These are phyloP conservation scores for Parambassis ranga DNA, from an alignment of 2,797 vertebrate species.

Conservation along the genomic window DNA sequence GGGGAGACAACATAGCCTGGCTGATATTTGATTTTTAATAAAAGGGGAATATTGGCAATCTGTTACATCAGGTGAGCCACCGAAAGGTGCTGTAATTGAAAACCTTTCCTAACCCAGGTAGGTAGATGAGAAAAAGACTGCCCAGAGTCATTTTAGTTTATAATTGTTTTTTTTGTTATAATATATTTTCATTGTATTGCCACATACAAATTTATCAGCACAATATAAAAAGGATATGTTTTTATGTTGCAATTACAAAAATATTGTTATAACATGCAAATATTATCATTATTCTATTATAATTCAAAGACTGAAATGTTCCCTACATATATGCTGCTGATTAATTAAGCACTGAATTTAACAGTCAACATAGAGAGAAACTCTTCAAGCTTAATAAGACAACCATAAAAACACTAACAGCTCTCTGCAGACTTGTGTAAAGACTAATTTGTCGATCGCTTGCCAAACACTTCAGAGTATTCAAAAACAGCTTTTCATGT, in stretches of 20 bases:
- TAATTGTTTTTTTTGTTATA: background rate
- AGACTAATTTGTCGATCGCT: slow-evolving; percentile 21
- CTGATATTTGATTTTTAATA: slow-evolving; percentile 57
- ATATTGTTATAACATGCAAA: too few species aligned
- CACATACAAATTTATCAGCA: too few species aligned
- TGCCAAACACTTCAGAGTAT: slow-evolving; percentile 31
- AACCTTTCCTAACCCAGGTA: background rate
- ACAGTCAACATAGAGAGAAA: slow-evolving; percentile 1
- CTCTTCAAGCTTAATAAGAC: slow-evolving; percentile 29
- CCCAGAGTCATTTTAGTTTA: background rate
- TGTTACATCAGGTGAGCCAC: slow-evolving; percentile 15
- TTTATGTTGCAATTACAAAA: too few species aligned
- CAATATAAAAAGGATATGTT: too few species aligned
- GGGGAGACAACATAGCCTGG: background rate
- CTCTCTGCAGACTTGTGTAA: slow-evolving; percentile 14
- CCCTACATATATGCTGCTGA: background rate
- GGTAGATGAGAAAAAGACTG: background rate
- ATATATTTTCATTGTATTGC: too few species aligned
- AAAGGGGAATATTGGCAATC: slow-evolving; percentile 32
- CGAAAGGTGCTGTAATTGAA: background rate
- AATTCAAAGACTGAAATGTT: background rate
- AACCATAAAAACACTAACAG: background rate
- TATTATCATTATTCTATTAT: background rate
- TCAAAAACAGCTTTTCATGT: slow-evolving; percentile 12
- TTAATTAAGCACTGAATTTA: slow-evolving; percentile 5